phyloP scores from a whole-genome alignment of 2,113 vertebrate species.

The Cebidichthys violaceus region DNA sequence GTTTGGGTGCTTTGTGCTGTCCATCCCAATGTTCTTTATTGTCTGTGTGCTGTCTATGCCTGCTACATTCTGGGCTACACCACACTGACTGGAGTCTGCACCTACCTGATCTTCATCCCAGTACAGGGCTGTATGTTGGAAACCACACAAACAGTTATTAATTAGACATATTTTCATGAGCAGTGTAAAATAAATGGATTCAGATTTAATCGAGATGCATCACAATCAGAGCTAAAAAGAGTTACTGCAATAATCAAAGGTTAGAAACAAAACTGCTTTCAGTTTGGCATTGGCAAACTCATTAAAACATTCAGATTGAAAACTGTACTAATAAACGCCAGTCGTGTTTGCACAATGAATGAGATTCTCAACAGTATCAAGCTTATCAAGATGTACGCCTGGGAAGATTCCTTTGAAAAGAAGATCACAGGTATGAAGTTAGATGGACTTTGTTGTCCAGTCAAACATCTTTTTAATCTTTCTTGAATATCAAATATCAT shows the following conservation, averaged over 20 bases:
- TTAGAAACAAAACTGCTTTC: slow-evolving; percentile 36
- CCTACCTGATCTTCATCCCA: slow-evolving; percentile 81
- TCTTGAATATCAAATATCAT: neutral
- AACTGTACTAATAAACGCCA: slow-evolving; percentile 79
- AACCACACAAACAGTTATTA: neutral
- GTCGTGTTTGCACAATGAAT: slow-evolving; percentile 85
- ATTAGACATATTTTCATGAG: neutral
- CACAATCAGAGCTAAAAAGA: neutral
- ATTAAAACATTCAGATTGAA: slow-evolving; percentile 78
- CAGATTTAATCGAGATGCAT: neutral
- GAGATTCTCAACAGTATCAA: slow-evolving; percentile 88
- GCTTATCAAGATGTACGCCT: slow-evolving; percentile 88
- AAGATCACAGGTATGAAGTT: slow-evolving; percentile 75
- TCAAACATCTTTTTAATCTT: neutral
- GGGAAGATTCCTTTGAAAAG: slow-evolving; percentile 86
- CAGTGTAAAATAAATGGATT: neutral
- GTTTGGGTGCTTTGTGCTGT: slow-evolving; percentile 79
- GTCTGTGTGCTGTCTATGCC: slow-evolving; percentile 76
- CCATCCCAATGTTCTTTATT: slow-evolving; percentile 77
- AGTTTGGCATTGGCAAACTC: slow-evolving; percentile 82
- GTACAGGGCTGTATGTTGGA: slow-evolving; percentile 79
- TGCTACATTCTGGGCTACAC: slow-evolving; percentile 85
- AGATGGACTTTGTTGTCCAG: neutral
- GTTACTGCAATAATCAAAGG: neutral
- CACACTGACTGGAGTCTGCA: slow-evolving; percentile 80